phyloP scores from a whole-genome alignment of 1,140 invertebrate genomes.

The Delia radicum region DNA sequence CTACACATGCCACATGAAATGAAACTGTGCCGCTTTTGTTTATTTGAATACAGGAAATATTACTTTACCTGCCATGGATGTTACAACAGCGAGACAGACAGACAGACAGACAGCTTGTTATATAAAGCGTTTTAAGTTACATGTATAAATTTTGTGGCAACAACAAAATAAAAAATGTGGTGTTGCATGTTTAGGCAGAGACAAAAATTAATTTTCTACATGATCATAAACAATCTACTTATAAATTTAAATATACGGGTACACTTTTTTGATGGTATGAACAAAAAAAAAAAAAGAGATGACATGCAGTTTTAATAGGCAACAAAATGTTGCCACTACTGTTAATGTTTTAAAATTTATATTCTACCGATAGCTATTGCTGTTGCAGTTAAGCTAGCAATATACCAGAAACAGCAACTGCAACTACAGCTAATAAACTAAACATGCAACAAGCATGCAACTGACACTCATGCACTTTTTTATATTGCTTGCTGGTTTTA shows the following conservation, averaged over 20 bases:
- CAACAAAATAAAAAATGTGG: neutral
- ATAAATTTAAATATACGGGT: neutral
- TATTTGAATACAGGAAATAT: neutral
- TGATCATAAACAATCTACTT: conserved; percentile 16
- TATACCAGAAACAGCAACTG: neutral
- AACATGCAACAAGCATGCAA: neutral
- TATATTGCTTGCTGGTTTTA: neutral
- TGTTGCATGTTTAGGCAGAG: neutral
- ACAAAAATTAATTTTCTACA: conserved; percentile 13
- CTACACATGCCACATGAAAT: neutral
- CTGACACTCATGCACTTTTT: neutral
- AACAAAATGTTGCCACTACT: neutral
- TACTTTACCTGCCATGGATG: neutral
- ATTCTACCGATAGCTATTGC: neutral
- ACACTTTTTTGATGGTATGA: too few relatives aligned
- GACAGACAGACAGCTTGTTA: neutral
- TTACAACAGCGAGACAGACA: neutral
- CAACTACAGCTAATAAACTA: neutral
- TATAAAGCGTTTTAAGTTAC: neutral
- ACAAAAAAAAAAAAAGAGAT: too few relatives aligned
- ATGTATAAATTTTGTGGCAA: too few relatives aligned
- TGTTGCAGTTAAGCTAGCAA: neutral
- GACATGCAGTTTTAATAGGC: neutral
- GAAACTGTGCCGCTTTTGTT: neutral
- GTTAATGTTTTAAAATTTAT: neutral